These are phyloP conservation scores for Laspeyria flexula DNA, from an alignment of 2,888 invertebrate species.

Conservation along the genomic window DNA sequence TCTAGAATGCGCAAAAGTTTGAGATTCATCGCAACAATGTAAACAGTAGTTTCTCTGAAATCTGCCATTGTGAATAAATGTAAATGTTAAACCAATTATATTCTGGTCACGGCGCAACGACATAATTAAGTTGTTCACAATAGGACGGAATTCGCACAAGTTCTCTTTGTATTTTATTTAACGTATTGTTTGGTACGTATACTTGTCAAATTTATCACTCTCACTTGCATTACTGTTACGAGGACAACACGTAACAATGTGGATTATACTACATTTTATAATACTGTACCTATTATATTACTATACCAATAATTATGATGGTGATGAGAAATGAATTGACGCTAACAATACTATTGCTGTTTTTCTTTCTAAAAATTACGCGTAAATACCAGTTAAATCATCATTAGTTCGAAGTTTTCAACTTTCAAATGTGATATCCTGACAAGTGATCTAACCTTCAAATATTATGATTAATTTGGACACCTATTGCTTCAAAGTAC, in stretches of 20 bases:
- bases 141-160: slow-evolving; percentile 13
- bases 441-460: too few species aligned
- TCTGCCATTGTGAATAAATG: background rate
- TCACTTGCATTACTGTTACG: slow-evolving; percentile 2
- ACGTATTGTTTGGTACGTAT: slow-evolving; percentile 8
- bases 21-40: background rate
- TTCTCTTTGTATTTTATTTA: slow-evolving; percentile 10
- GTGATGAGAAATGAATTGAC: too few species aligned
- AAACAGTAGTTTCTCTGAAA: slow-evolving; percentile 7
- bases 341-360: too few species aligned
- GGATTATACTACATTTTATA: background rate
- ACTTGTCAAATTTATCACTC: slow-evolving; percentile 6
- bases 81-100: slow-evolving; percentile 5
- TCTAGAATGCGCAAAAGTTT: background rate
- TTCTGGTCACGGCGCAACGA: slow-evolving; percentile 10
- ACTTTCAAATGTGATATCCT: too few species aligned
- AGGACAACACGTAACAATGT: background rate
- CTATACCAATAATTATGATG: too few species aligned
- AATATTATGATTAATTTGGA: too few species aligned
- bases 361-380: too few species aligned
- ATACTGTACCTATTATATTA: too few species aligned
- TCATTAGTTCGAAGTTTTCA: too few species aligned
- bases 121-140: slow-evolving; percentile 17
- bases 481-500: too few species aligned
- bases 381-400: too few species aligned